These are phyloP conservation scores for Drosophila pectinifera DNA, from an alignment of 1,140 invertebrate species.

Conservation along the genomic window DNA sequence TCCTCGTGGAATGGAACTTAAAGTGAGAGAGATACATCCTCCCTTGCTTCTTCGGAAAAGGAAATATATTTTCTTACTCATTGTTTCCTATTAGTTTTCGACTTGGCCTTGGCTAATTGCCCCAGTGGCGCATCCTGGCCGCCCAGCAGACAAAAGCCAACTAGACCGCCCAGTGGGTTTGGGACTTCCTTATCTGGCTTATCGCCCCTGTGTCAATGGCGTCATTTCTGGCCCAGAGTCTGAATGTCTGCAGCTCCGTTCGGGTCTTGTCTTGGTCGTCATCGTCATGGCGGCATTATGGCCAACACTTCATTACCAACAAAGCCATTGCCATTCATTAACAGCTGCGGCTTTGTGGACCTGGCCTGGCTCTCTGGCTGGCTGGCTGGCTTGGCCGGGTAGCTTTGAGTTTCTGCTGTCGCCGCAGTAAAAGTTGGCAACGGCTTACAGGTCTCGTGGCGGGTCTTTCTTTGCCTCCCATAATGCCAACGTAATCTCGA, in stretches of 20 bases:
- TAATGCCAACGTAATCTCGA: conserved; percentile 77
- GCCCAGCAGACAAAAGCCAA: conserved; percentile 22
- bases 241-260: conserved; percentile 21
- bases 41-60: background rate
- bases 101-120: conserved; percentile 51
- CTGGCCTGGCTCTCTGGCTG: conserved; percentile 2
- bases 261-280: conserved; percentile 36
- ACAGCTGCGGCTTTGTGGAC: conserved; percentile 67
- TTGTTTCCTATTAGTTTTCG: background rate
- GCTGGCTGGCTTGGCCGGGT: conserved; percentile 2
- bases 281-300: conserved; percentile 60
- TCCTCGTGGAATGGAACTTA: background rate
- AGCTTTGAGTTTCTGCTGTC: conserved; percentile 61
- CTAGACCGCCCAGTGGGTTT: conserved; percentile 35
- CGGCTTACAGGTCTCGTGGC: conserved; percentile 37
- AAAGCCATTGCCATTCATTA: conserved; percentile 81
- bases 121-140: conserved; percentile 1
- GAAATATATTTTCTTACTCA: background rate
- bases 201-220: conserved; percentile 64
- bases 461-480: conserved; percentile 34
- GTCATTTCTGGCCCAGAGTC: conserved; percentile 38
- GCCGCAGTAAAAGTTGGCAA: conserved; percentile 68
- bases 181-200: conserved; percentile 60
- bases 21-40: too few relatives aligned
- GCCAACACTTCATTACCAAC: conserved; percentile 80